Evolutionary conservation across 92 coral and sea anemone species (phyloP), one percentile per base, ranked within the genome.

Genomic region (Bergia sp.): DNA sequence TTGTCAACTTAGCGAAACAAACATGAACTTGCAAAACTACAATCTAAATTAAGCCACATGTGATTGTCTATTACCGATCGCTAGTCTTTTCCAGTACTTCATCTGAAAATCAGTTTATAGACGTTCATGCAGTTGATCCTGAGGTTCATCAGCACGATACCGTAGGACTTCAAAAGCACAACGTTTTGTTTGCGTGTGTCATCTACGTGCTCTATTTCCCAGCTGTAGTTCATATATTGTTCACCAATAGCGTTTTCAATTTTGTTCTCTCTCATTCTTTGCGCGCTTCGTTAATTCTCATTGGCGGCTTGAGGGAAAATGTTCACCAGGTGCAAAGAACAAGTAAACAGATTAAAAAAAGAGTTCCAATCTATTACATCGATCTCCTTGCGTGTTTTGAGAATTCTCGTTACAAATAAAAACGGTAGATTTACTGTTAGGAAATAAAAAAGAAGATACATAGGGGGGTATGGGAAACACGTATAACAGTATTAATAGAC

Each of bases 1-100:
- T 3, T 49, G 37, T 45, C 43, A 49, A 44, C 40, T 47, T 47
- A 4, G 53, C 53, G 53, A 47, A 47, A 47, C 39, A 2, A 77
- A 79, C 58, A 49, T 40, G 53, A 45, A 16, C 7, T 42, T 77
- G 13, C 12, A 7, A 79, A 29, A 45, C n/a, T 10, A 21, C 82
- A 12, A n/a, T 18, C 38, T 78, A 20, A 78, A 29, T 21, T 45
- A 78, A 78, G 18, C 4, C 40, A 44, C 41, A 44, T 15, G 29
- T 44, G 20, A 79, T 42, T 4, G 45, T 38, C 36, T 5, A 16
- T 53, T 79, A 79, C 82, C 82, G 82, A 79, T 47, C 9, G 82
- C 82, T 1, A 79, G 5, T 29, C 66, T 79, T 23, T 79, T 79
- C 82, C 82, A 79, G 65, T 49, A 49, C 82, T 79, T 79, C 82